A percentile compares a stretch with the other conserved stretches of the same genome.
Evolutionary conservation across 2,797 vertebrate genomes (phyloP).

Genomic region (Catharus ustulatus): DNA sequence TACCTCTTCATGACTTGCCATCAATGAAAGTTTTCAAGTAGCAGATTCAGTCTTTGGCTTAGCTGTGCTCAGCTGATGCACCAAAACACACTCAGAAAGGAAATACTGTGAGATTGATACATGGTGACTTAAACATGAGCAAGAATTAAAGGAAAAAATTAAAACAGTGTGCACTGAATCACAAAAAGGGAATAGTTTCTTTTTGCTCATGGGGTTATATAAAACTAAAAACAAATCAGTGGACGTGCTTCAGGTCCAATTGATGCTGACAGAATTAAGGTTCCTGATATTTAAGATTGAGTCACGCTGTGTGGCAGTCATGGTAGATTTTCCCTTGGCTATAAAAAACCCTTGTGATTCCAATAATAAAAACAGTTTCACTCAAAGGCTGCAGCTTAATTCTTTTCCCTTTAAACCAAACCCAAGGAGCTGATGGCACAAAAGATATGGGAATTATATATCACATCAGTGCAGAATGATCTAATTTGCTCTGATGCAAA

Average conservation of each 20-base stretch:
- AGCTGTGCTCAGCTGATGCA: slow-evolving; percentile 36
- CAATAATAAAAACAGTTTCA: slow-evolving; percentile 62
- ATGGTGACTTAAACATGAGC: slow-evolving; percentile 51
- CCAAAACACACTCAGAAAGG: slow-evolving; percentile 41
- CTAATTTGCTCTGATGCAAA: slow-evolving; percentile 67
- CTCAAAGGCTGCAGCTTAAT: slow-evolving; percentile 60
- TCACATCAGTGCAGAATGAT: slow-evolving; percentile 58
- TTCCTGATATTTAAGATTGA: slow-evolving; percentile 62
- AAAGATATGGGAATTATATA: slow-evolving; percentile 58
- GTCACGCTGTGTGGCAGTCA: slow-evolving; percentile 45
- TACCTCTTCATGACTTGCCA: slow-evolving; percentile 46
- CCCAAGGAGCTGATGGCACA: slow-evolving; percentile 63
- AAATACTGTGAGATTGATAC: slow-evolving; percentile 67
- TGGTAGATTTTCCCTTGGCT: slow-evolving; percentile 58
- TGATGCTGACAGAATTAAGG: slow-evolving; percentile 62
- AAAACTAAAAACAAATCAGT: slow-evolving; percentile 62
- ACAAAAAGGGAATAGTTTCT: slow-evolving; percentile 38
- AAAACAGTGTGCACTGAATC: slow-evolving; percentile 41
- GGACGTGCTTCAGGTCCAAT: slow-evolving; percentile 48
- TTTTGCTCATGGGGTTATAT: slow-evolving; percentile 54
- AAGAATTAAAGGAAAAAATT: slow-evolving; percentile 65
- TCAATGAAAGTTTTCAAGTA: slow-evolving; percentile 59
- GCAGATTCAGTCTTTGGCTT: slow-evolving; percentile 30
- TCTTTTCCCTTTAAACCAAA: slow-evolving; percentile 65
- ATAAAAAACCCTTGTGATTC: slow-evolving; percentile 65